Evolutionary conservation across 2,797 vertebrate genomes (phyloP).

Genomic region (Sciaenops ocellatus): DNA sequence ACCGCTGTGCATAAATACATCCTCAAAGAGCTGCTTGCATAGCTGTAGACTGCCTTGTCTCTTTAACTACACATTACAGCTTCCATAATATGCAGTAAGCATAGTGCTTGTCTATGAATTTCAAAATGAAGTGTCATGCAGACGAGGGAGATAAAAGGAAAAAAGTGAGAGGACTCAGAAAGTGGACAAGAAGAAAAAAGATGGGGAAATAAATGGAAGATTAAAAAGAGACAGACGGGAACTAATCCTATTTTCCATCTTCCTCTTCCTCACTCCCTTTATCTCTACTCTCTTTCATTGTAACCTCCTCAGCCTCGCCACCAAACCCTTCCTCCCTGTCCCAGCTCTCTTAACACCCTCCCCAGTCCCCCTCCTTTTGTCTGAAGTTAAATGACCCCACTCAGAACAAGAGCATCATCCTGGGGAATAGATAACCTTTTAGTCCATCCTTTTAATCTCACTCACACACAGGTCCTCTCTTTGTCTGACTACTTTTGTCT

Average conservation of each 20-base stretch:
- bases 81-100: not conserved
- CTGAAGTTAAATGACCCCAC: conserved; percentile 65
- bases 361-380: conserved; percentile 41
- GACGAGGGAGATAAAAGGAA: conserved; percentile 24
- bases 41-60: not conserved
- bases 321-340: conserved; percentile 12
- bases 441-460: conserved; percentile 64
- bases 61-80: conserved; percentile 7
- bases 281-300: conserved; percentile 36
- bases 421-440: conserved; percentile 68
- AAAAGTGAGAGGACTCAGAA: not conserved
- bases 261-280: conserved; percentile 39
- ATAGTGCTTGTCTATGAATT: not conserved
- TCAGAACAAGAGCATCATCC: conserved; percentile 59
- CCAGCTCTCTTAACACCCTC: conserved; percentile 10
- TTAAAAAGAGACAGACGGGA: conserved; percentile 20
- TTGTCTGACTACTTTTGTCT: conserved; percentile 20
- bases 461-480: conserved; percentile 1
- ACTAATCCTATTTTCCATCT: conserved; percentile 57
- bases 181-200: conserved; percentile 8
- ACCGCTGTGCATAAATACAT: not conserved
- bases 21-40: not conserved
- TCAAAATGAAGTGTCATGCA: conserved; percentile 1
- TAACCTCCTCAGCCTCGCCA: conserved; percentile 25
- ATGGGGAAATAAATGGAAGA: conserved; percentile 14